Conservation (phyloP, 2,797 vertebrate species). For the Benthosema pterotum region DNA sequence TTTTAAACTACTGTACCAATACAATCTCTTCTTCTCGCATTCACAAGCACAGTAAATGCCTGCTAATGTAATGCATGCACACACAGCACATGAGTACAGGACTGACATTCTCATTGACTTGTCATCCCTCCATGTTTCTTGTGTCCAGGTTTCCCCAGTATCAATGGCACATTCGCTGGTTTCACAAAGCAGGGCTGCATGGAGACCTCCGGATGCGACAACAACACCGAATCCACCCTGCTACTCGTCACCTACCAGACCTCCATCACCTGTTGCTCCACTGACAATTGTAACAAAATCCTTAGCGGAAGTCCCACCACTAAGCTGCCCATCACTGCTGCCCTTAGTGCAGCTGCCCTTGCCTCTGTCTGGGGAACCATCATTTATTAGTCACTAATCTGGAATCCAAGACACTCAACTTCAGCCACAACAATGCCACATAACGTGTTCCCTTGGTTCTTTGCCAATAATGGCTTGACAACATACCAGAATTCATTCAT, state of each 20-base stretch:
- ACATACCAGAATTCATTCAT: not conserved
- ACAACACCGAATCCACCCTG: rapidly evolving
- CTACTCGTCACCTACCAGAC: rapidly evolving
- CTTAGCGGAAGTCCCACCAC: constrained; percentile 34
- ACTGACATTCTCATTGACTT: not conserved
- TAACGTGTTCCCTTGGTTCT: too few species aligned
- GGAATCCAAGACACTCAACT: too few species aligned
- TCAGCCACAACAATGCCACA: too few species aligned
- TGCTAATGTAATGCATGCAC: not conserved
- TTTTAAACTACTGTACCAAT: not conserved
- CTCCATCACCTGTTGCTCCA: constrained; percentile 32
- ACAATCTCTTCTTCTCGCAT: not conserved
- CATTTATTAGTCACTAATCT: constrained; percentile 27
- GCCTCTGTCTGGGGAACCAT: constrained; percentile 53
- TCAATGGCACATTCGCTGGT: constrained; percentile 3
- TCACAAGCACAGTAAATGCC: not conserved
- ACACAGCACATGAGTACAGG: not conserved
- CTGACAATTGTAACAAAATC: constrained; percentile 57
- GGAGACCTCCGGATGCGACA: rapidly evolving
- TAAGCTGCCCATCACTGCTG: constrained; percentile 49
- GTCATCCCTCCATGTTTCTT: constrained; percentile 3
- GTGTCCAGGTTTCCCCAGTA: constrained; percentile 41
- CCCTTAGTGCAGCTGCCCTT: constrained; percentile 39
- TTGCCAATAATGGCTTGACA: too few species aligned
- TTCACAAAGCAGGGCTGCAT: constrained; percentile 62